These are phyloP conservation scores for Carcharodon carcharias DNA, from an alignment of 2,797 vertebrate species.

Conservation along the genomic window DNA sequence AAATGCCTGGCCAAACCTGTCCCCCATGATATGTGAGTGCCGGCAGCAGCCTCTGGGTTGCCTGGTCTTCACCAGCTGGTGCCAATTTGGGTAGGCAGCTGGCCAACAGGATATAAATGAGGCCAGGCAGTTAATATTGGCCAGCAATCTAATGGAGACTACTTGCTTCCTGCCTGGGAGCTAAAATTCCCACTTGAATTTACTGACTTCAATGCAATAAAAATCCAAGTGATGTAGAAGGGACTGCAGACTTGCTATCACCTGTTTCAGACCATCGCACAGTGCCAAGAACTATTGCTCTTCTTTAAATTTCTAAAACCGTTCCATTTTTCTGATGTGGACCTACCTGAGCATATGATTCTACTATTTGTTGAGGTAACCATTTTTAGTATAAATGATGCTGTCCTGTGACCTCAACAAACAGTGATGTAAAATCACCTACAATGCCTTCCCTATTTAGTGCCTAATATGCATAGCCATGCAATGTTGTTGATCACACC, in stretches of 20 bases:
- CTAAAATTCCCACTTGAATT: background rate
- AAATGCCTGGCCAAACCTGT: background rate
- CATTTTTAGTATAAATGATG: background rate
- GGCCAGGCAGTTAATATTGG: background rate
- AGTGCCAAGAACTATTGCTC: background rate
- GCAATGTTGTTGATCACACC: background rate
- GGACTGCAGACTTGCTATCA: background rate
- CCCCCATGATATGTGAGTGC: background rate
- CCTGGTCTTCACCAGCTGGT: background rate
- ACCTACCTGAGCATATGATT: background rate
- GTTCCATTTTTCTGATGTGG: background rate
- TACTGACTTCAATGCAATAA: background rate
- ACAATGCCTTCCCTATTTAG: background rate
- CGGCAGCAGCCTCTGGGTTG: background rate
- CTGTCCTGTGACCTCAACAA: background rate
- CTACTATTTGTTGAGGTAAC: background rate
- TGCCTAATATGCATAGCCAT: background rate
- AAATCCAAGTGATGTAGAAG: background rate
- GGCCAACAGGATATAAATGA: background rate
- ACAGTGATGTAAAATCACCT: background rate
- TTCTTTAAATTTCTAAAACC: background rate
- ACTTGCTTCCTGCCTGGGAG: background rate
- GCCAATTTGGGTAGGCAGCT: background rate
- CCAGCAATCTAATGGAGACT: background rate
- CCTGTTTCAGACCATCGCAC: background rate